Conservation (phyloP, 2,888 invertebrate genomes). For the Galerucella calmariensis region DNA sequence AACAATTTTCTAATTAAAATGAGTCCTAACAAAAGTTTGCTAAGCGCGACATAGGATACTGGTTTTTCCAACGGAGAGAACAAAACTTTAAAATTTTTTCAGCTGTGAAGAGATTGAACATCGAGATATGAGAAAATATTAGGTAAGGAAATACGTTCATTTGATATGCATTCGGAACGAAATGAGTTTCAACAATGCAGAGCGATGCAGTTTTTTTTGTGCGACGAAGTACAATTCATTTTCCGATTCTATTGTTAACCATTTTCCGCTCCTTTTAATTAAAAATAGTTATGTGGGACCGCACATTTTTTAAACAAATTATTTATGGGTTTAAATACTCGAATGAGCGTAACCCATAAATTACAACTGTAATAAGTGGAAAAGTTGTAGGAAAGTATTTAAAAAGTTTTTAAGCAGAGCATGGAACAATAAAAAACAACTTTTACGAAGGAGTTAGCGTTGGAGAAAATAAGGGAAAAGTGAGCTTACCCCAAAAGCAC, state of each 20-base stretch:
- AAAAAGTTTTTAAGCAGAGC: slow-evolving; percentile 35
- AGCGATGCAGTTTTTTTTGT: slow-evolving; percentile 41
- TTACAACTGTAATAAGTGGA: slow-evolving; percentile 32
- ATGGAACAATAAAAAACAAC: slow-evolving; percentile 36
- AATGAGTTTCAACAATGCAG: slow-evolving; percentile 48
- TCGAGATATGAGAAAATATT: slow-evolving; percentile 28
- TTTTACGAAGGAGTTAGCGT: slow-evolving; percentile 7
- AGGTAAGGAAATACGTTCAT: slow-evolving; percentile 26
- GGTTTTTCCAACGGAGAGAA: neutral
- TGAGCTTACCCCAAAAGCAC: slow-evolving; percentile 50
- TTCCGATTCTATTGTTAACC: slow-evolving; percentile 48
- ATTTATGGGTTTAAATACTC: slow-evolving; percentile 48
- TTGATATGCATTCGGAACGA: slow-evolving; percentile 39
- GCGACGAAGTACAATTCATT: slow-evolving; percentile 49
- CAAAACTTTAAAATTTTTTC: slow-evolving; percentile 13
- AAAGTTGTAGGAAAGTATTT: slow-evolving; percentile 39
- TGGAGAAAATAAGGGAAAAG: slow-evolving; percentile 24
- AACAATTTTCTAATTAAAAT: slow-evolving; percentile 1
- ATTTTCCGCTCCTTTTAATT: slow-evolving; percentile 46
- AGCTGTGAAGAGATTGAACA: slow-evolving; percentile 17
- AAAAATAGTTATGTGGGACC: slow-evolving; percentile 48
- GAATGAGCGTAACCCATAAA: slow-evolving; percentile 29
- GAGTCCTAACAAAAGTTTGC: neutral
- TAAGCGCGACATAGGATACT: neutral
- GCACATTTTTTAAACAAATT: slow-evolving; percentile 49